Base-by-base conservation (phyloP, 2,113 vertebrate genomes). In the Hydrolagus affinis region DNA sequence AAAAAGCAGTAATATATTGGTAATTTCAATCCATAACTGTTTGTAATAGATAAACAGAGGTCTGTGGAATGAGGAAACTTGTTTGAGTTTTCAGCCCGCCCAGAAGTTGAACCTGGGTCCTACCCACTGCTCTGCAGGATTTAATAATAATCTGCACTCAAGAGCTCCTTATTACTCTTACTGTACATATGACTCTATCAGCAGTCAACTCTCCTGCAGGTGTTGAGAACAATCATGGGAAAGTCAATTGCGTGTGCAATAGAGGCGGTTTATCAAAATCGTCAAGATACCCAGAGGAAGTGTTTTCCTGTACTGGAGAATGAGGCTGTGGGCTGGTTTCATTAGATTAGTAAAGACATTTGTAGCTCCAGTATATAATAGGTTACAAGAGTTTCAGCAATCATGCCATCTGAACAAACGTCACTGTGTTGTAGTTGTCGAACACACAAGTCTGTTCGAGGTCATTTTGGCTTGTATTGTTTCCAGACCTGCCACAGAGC, bases 271-370 rank as follows among this genome's bases (percentile, higher is more conserved):
- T 62, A 76, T 57, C 75, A 77, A 21, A 80, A 56, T 80, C 32
- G 62, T 28, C 28, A 32, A 83, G 25, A 17, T 83, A 11, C 60
- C 1, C 60, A 66, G 59, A 66, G 62, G 78, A 66, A 83, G 21
- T 4, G 60, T 83, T 19, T 30, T 64, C 17, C 11, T 64, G 23
- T 23, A 19, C 8, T 32, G 62, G 78, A 83, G 23, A 83, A 66
- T 68, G 21, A 83, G 62, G 19, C 23, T 25, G 12, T 59, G 62
- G 62, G n/a, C 76, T 62, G 57, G 76, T 83, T 66, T 83, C 11
- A 64, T 83, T 32, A 66, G 78, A 83, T 83, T 66, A 83, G 60
- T 66, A 62, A 68, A 66, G 32, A 64, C 60, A 80, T 64, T 66
- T 66, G 23, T 66, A 17, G 60, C 60, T 19, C n/a, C 28, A 83